phyloP scores from a whole-genome alignment of 2,797 vertebrate genomes.

The Echiichthys vipera region DNA sequence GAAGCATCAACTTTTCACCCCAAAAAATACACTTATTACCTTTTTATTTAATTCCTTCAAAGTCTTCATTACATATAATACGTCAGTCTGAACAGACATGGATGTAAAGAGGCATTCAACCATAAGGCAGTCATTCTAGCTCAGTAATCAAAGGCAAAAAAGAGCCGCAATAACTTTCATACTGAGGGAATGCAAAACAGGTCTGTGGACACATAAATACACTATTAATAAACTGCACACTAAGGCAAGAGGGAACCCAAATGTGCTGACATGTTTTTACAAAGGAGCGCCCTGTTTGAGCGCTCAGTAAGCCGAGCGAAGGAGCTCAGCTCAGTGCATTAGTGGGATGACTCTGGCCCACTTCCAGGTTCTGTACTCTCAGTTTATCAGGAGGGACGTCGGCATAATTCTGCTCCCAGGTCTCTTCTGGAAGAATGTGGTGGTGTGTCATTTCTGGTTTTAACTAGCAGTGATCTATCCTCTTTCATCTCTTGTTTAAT shows the following conservation, averaged over 20 bases:
- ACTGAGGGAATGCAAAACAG: too few species aligned
- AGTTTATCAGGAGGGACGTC: constrained; percentile 14
- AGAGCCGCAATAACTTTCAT: not conserved
- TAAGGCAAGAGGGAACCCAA: not conserved
- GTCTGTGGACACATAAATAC: not conserved
- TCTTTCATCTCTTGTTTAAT: constrained; percentile 55
- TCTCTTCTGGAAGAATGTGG: constrained; percentile 8
- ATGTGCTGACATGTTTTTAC: not conserved
- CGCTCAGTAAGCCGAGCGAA: not conserved
- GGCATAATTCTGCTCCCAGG: not conserved
- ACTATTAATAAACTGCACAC: not conserved
- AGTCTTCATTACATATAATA: too few species aligned
- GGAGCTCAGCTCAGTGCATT: constrained; percentile 14
- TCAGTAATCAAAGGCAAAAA: too few species aligned
- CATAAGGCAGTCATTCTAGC: too few species aligned
- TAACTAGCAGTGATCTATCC: not conserved
- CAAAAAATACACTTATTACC: too few species aligned
- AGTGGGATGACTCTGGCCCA: constrained; percentile 36
- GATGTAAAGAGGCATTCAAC: too few species aligned
- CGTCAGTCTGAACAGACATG: too few species aligned
- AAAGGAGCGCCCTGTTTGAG: not conserved
- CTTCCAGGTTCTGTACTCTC: constrained; percentile 12
- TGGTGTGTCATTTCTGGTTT: constrained; percentile 19
- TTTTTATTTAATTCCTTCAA: too few species aligned
- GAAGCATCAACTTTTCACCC: too few species aligned